A percentile compares a stretch with the other conserved stretches of the same genome.
phyloP scores from a whole-genome alignment of 2,888 invertebrate genomes.

The Megaustenia siamemsis region DNA sequence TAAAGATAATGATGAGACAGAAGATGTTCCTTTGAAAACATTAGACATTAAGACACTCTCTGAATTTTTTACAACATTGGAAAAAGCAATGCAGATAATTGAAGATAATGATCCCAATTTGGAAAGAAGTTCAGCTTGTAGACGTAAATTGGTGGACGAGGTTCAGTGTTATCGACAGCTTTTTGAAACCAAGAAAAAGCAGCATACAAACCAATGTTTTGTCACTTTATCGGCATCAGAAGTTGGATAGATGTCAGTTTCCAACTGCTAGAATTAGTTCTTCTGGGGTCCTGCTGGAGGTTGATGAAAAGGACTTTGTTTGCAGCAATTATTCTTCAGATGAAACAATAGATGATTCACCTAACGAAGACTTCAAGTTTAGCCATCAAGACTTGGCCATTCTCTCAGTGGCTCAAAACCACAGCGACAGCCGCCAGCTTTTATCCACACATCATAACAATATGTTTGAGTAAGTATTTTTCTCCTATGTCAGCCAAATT shows the following conservation, averaged over 20 bases:
- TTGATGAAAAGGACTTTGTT: constrained; percentile 15
- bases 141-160: not conserved
- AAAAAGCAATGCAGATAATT: constrained; percentile 26
- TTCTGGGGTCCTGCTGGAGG: not conserved
- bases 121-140: constrained; percentile 22
- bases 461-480: constrained; percentile 19
- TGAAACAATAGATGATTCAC: not conserved
- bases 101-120: constrained; percentile 31
- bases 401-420: not conserved
- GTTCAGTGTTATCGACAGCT: constrained; percentile 19
- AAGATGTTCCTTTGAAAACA: constrained; percentile 5
- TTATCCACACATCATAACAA: not conserved
- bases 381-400: not conserved
- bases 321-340: constrained; percentile 8
- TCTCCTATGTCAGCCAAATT: too few relatives aligned
- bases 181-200: constrained; percentile 9
- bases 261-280: not conserved
- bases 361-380: constrained; percentile 3
- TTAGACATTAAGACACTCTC: constrained; percentile 23
- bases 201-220: not conserved
- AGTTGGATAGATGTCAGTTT: not conserved
- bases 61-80: constrained; percentile 22
- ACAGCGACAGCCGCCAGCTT: not conserved
- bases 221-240: constrained; percentile 1
- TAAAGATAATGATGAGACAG: constrained; percentile 11